Conservation (phyloP, 1,140 invertebrate species). For the Hyposmocoma kahamanoa region DNA sequence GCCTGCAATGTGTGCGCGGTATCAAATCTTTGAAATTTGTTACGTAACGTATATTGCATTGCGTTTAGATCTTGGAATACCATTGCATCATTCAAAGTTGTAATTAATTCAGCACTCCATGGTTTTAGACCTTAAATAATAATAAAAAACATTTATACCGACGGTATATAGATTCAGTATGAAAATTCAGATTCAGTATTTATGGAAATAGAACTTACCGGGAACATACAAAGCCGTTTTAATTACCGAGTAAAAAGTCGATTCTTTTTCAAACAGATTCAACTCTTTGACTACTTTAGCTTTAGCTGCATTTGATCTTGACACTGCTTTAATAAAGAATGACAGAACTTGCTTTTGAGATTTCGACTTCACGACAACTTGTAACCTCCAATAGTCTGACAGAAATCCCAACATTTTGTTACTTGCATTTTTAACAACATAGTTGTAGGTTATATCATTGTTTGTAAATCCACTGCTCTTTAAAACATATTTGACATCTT, state of each 20-base stretch:
- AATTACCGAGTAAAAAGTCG: conserved; percentile 39
- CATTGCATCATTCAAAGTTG: conserved; percentile 36
- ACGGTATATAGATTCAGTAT: conserved; percentile 4
- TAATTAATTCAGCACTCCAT: conserved; percentile 45
- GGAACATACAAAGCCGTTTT: conserved; percentile 28
- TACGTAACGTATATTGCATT: conserved; percentile 32
- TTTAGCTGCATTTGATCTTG: conserved; percentile 45
- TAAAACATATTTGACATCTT: conserved; percentile 38
- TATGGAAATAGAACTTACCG: conserved; percentile 24
- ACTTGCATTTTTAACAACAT: conserved; percentile 35
- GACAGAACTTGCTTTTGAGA: conserved; percentile 20
- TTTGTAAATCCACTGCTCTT: conserved; percentile 18
- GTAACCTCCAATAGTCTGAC: conserved; percentile 52
- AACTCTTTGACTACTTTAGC: conserved; percentile 46
- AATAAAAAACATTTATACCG: conserved; percentile 5
- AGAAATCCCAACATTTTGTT: conserved; percentile 59
- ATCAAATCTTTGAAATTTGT: conserved; percentile 52
- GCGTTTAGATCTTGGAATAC: conserved; percentile 55
- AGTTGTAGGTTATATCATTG: conserved; percentile 22
- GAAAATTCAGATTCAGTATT: background rate
- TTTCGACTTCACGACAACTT: conserved; percentile 23
- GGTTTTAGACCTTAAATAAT: conserved; percentile 38
- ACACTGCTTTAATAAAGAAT: conserved; percentile 57
- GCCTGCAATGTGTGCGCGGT: conserved; percentile 44
- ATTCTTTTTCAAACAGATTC: conserved; percentile 48